phyloP scores from a whole-genome alignment of 2,797 vertebrate genomes.

The Premnoplex brunnescens region DNA sequence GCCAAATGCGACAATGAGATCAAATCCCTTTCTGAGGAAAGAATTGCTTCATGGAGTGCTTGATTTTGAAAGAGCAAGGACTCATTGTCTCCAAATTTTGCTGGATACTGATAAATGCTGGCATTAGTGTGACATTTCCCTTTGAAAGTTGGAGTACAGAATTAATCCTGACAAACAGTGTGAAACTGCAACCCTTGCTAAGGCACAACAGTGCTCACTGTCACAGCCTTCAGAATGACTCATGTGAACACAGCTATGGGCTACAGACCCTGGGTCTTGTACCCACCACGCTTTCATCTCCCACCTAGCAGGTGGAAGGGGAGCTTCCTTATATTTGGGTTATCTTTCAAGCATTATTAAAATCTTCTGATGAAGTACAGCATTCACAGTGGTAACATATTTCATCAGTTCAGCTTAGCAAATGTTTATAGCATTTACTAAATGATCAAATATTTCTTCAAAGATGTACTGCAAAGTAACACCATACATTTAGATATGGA shows the following conservation, averaged over 20 bases:
- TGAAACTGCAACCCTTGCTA: neutral
- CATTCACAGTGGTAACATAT: neutral
- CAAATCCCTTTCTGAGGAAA: slow-evolving; percentile 35
- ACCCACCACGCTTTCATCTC: neutral
- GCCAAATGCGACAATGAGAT: slow-evolving; percentile 51
- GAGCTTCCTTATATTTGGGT: neutral
- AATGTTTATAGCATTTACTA: neutral
- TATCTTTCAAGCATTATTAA: slow-evolving; percentile 8
- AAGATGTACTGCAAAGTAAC: neutral
- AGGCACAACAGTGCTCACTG: neutral
- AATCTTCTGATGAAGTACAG: neutral
- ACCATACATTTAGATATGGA: neutral
- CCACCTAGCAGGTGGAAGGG: neutral
- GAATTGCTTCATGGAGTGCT: slow-evolving; percentile 27
- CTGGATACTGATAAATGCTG: slow-evolving; percentile 38
- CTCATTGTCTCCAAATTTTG: slow-evolving; percentile 31
- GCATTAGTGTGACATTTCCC: slow-evolving; percentile 50
- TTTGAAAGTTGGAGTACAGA: slow-evolving; percentile 19
- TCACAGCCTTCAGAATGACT: neutral
- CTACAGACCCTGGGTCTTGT: neutral
- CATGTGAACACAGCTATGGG: neutral
- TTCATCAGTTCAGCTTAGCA: neutral
- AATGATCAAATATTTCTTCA: neutral
- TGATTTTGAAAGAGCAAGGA: slow-evolving; percentile 41
- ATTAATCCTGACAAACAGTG: slow-evolving; percentile 10